These are phyloP conservation scores for Musca domestica DNA, from an alignment of 1,140 invertebrate genomes.

Conservation along the genomic window DNA sequence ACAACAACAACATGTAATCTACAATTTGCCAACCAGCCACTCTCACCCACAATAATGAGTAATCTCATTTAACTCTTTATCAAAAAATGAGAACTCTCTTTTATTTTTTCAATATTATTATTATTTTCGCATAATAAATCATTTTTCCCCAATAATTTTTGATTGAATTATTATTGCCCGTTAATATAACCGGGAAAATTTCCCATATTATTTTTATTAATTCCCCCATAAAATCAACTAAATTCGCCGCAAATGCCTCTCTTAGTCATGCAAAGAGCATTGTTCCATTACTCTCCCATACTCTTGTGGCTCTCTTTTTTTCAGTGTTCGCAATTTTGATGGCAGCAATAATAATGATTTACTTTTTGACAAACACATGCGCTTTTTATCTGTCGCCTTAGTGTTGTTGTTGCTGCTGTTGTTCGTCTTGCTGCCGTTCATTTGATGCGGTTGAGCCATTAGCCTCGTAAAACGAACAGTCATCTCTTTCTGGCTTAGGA, in stretches of 20 bases:
- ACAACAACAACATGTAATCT: slow-evolving; percentile 15
- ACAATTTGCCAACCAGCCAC: background rate
- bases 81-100: too few species aligned
- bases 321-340: background rate
- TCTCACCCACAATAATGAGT: too few species aligned
- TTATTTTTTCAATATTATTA: too few species aligned
- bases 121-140: too few species aligned
- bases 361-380: slow-evolving; percentile 7
- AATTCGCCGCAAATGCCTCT: slow-evolving; percentile 2
- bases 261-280: background rate
- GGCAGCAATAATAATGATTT: background rate
- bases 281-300: too few species aligned
- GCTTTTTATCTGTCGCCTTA: slow-evolving; percentile 1
- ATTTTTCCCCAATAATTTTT: background rate
- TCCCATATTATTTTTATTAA: background rate
- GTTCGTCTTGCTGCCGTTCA: background rate
- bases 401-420: background rate
- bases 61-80: too few species aligned
- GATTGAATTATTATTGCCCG: background rate
- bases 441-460: background rate
- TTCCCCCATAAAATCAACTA: background rate
- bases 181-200: background rate
- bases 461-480: background rate
- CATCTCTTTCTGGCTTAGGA: slow-evolving; percentile 5
- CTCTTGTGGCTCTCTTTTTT: background rate